phyloP scores from a whole-genome alignment of 2,113 vertebrate genomes.

The human region GRCh38 chrX:98285001-98285500 shows the following conservation, averaged over 20 bases:
- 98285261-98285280: neutral
- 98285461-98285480: neutral
- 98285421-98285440: neutral
- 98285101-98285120: neutral
- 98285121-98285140: neutral
- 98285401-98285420: neutral
- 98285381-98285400: neutral
- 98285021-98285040: neutral
- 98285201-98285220: neutral
- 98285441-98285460: neutral
- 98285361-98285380: conserved; percentile 11
- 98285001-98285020: neutral
- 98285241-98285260: neutral
- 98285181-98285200: neutral
- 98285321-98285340: neutral
- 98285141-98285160: neutral
- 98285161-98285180: neutral
- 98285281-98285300: neutral
- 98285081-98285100: neutral
- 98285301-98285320: neutral
- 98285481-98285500: neutral
- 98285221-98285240: neutral
- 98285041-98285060: neutral
- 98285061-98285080: neutral
- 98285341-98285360: neutral